These are phyloP conservation scores for Pogonocichla stellata DNA, from an alignment of 2,113 vertebrate species.

Conservation along the genomic window DNA sequence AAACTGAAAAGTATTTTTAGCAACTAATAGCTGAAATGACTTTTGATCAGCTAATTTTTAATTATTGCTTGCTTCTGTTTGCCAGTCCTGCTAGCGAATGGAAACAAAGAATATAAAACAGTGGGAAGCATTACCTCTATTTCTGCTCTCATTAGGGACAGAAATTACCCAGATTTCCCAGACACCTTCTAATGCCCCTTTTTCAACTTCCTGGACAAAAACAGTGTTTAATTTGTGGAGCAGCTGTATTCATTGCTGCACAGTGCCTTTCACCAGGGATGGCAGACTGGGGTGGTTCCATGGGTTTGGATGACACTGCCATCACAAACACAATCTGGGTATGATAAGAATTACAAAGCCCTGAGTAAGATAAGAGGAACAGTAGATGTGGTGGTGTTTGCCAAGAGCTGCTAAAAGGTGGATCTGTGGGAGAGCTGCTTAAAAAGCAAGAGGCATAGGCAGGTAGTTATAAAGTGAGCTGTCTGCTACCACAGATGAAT, in stretches of 20 bases:
- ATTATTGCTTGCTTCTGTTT: not conserved
- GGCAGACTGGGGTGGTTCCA: not conserved
- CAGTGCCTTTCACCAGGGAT: not conserved
- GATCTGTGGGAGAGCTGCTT: not conserved
- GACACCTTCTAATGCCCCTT: not conserved
- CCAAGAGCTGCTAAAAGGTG: not conserved
- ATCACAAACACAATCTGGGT: not conserved
- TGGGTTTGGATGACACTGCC: not conserved
- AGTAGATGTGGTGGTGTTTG: not conserved
- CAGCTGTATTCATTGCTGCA: not conserved
- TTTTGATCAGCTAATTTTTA: not conserved
- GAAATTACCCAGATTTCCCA: not conserved
- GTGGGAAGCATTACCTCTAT: not conserved
- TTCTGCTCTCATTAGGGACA: not conserved
- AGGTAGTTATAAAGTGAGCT: not conserved
- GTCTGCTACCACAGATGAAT: conserved; percentile 17
- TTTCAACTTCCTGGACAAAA: not conserved
- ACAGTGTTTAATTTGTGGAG: not conserved
- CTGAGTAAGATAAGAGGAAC: not conserved
- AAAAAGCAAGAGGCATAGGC: conserved; percentile 5
- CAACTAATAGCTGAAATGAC: not conserved
- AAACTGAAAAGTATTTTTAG: not conserved
- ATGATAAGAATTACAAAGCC: not conserved
- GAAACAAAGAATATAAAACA: not conserved
- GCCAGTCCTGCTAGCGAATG: not conserved